Base-by-base conservation (phyloP, 2,888 invertebrate genomes). In the Hydrotaea cyrtoneurina region DNA sequence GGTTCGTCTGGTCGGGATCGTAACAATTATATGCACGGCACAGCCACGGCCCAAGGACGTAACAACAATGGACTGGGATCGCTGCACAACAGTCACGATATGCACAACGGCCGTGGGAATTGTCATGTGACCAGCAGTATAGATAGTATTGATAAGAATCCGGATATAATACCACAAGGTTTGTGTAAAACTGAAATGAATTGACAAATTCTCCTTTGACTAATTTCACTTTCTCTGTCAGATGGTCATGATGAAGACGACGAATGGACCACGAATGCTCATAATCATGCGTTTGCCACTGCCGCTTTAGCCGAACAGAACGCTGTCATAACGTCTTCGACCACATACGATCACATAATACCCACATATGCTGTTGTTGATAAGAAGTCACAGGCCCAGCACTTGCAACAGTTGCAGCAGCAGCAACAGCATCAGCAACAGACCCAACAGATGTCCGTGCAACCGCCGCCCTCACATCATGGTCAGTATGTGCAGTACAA, bases 71-170 rank as follows among this genome's bases (percentile, higher is more conserved):
- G 90, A 76, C 72, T 86, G 26, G 92, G 91, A n/a, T 90, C 90
- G 0, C 83, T 92, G 59, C 92, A 91, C 88, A 92, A 91, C 89
- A 91, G 90, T 8, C 92, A 92, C 88, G 91, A 92, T 77, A 88
- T 89, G 83, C 91, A 92, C 71, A 92, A 90, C 82, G 91, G 90
- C 10, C 87, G 92, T 21, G 91, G 92, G 77, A 90, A 90, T 78
- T 92, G 91, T 83, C 91, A 92, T 83, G 90, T 90, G 86, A 91
- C 91, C 55, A 92, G 91, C 86, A 92, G 92, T 87, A 88, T 91
- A 86, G 92, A 93, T 87, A 93, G 92, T 87, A 92, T 92, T 81
- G 93, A 93, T 87, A 93, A 92, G 87, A 93, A 93, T 88, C 93
- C 93, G 26, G 93, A 92, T 86, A 92, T 92, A 78, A 92, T 93